Evolutionary conservation across 2,113 vertebrate genomes (phyloP).

Genomic region (Phalacrocorax pelagicus): DNA sequence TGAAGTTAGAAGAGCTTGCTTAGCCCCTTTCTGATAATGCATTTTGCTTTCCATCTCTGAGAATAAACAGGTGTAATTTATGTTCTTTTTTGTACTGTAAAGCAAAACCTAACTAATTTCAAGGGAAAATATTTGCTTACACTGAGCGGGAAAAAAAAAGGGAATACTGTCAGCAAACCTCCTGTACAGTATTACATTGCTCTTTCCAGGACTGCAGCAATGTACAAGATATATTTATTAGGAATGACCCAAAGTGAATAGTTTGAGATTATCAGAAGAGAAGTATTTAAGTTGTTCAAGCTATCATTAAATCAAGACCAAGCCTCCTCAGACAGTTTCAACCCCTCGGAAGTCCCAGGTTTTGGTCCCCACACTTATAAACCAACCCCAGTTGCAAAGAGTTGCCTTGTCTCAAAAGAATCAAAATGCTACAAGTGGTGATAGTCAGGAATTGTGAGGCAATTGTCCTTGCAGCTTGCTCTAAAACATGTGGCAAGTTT

Average conservation of each 20-base stretch:
- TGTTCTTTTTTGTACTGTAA: background rate
- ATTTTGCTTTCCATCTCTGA: background rate
- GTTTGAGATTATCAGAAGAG: background rate
- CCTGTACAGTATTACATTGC: background rate
- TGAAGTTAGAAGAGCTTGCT: background rate
- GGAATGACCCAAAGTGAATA: background rate
- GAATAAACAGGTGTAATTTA: background rate
- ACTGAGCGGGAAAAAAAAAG: background rate
- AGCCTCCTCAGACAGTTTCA: background rate
- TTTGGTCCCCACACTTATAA: background rate
- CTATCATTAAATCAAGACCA: background rate
- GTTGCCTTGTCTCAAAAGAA: background rate
- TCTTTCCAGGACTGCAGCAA: background rate
- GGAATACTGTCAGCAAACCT: background rate
- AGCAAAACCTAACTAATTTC: background rate
- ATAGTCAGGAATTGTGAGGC: background rate
- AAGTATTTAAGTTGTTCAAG: background rate
- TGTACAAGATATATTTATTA: background rate
- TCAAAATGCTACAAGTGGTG: background rate
- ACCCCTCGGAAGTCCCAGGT: background rate
- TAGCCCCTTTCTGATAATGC: background rate
- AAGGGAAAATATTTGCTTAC: background rate
- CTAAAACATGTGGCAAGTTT: background rate
- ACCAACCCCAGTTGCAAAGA: background rate
- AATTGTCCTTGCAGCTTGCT: background rate